Percentiles rank a stretch among this genome's conserved stretches.
phyloP scores from a whole-genome alignment of 2,113 vertebrate genomes.

The Vombatus ursinus region DNA sequence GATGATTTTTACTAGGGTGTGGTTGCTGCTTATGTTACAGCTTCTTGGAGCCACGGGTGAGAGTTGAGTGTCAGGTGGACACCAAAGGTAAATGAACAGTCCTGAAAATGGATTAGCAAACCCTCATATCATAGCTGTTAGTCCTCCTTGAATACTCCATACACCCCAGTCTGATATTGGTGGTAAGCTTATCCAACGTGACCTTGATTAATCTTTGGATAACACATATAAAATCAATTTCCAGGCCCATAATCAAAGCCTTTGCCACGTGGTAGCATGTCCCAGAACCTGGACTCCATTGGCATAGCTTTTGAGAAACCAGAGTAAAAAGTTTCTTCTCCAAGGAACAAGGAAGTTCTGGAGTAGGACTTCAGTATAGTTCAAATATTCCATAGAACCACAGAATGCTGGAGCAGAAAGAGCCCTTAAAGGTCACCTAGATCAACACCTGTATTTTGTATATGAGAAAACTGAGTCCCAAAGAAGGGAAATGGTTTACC shows the following conservation, averaged over 20 bases:
- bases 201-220: not conserved
- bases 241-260: not conserved
- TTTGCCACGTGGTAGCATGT: not conserved
- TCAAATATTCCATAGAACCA: not conserved
- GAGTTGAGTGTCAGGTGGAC: not conserved
- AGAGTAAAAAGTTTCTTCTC: not conserved
- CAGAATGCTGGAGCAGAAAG: not conserved
- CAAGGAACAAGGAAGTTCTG: not conserved
- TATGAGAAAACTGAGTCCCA: not conserved
- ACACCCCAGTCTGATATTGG: not conserved
- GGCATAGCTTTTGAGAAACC: not conserved
- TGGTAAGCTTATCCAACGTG: not conserved
- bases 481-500: not conserved
- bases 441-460: not conserved
- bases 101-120: not conserved
- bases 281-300: not conserved
- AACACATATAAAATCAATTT: not conserved
- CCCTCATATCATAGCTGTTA: not conserved
- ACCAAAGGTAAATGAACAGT: not conserved
- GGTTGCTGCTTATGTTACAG: not conserved
- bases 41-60: not conserved
- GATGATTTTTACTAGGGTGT: not conserved
- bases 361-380: not conserved
- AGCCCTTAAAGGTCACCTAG: not conserved
- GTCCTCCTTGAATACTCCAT: not conserved